Evolutionary conservation across 2,888 invertebrate genomes (phyloP).

Genomic region (Antheraea assamensis): DNA sequence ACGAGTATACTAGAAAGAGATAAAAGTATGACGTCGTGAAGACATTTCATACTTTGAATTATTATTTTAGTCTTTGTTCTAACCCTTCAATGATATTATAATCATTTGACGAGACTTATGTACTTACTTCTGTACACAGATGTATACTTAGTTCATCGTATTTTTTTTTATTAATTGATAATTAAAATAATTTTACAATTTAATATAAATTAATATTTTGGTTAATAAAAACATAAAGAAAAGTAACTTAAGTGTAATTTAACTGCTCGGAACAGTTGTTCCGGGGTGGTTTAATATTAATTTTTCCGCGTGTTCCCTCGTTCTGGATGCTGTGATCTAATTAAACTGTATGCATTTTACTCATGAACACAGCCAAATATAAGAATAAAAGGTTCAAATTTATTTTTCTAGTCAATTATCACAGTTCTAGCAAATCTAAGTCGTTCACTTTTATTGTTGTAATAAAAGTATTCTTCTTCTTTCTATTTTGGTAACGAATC

Average conservation of each 20-base stretch:
- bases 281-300: conserved; percentile 25
- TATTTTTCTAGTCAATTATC: not conserved
- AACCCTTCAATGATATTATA: no score
- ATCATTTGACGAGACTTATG: no score
- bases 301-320: conserved; percentile 33
- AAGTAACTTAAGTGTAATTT: not conserved
- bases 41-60: no score
- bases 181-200: not conserved
- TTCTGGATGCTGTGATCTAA: conserved; percentile 32
- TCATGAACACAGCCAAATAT: conserved; percentile 19
- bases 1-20: no score
- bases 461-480: no score
- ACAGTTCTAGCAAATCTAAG: not conserved
- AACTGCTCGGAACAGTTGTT: conserved; percentile 8
- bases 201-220: not conserved
- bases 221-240: not conserved
- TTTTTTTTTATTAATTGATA: no score
- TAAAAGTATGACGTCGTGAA: no score
- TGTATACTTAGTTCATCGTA: no score
- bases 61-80: no score
- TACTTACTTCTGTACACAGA: no score
- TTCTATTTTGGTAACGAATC: no score
- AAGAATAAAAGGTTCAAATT: conserved; percentile 12
- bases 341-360: conserved; percentile 39
- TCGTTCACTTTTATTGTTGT: no score